Conservation (phyloP, 2,113 vertebrate species). For the Tachuris rubrigastra region DNA sequence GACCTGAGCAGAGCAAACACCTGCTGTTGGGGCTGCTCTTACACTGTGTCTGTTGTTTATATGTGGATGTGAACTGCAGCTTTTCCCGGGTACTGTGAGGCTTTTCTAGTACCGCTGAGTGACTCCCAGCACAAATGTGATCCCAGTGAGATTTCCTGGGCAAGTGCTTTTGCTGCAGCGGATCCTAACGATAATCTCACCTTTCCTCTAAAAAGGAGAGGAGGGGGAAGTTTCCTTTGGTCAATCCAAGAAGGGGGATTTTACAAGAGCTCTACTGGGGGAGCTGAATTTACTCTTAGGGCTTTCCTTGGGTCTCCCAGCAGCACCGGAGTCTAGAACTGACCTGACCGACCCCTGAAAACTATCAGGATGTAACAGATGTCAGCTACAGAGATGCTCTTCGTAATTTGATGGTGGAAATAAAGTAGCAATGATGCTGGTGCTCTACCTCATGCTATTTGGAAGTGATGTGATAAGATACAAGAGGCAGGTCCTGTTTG, state of each 20-base stretch:
- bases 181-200: neutral
- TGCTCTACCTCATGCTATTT: neutral
- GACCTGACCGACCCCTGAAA: neutral
- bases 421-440: neutral
- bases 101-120: neutral
- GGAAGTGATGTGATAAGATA: neutral
- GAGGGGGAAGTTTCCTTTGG: neutral
- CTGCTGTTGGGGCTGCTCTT: neutral
- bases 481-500: neutral
- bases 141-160: neutral
- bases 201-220: neutral
- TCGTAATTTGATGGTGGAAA: neutral
- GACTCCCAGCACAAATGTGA: neutral
- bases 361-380: neutral
- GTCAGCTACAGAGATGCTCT: neutral
- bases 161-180: fast-evolving
- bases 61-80: neutral
- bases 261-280: neutral
- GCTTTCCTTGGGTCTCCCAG: neutral
- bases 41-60: neutral
- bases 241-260: neutral
- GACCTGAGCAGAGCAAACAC: fast-evolving
- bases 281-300: neutral
- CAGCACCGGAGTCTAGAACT: neutral
- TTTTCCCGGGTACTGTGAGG: fast-evolving